Evolutionary conservation across 2,113 vertebrate species (phyloP).

Genomic region (Taxidea taxus): DNA sequence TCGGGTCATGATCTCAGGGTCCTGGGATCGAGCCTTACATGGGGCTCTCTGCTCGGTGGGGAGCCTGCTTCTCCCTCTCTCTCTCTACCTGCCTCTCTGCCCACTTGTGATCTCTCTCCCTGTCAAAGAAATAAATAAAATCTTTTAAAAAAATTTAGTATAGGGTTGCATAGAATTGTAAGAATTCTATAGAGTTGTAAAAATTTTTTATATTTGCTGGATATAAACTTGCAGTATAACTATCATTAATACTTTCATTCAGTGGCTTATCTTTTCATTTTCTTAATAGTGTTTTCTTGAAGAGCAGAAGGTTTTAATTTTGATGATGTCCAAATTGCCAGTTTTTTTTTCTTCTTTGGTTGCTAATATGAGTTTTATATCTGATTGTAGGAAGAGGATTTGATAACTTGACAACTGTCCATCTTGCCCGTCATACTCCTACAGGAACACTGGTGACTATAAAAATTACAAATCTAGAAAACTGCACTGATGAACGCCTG

Average conservation of each 20-base stretch:
- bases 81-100: no score
- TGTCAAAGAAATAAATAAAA: no score
- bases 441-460: constrained; percentile 91
- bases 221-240: not conserved
- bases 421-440: constrained; percentile 92
- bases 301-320: not conserved
- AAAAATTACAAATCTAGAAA: constrained; percentile 95
- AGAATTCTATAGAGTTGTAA: not conserved
- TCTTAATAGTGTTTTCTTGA: not conserved
- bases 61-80: no score
- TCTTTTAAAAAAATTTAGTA: not conserved
- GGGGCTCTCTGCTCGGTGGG: no score
- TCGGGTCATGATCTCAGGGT: no score
- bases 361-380: constrained; percentile 42
- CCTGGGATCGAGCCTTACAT: no score
- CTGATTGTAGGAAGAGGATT: constrained; percentile 90
- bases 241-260: not conserved
- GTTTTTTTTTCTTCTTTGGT: not conserved
- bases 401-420: constrained; percentile 93
- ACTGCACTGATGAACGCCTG: constrained; percentile 94
- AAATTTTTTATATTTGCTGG: not conserved
- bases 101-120: no score
- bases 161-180: not conserved
- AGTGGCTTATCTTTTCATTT: not conserved
- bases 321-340: not conserved